A percentile compares a stretch with the other conserved stretches of the same genome.
Conservation (phyloP, 2,797 vertebrate genomes). For the Glyptemys insculpta region DNA sequence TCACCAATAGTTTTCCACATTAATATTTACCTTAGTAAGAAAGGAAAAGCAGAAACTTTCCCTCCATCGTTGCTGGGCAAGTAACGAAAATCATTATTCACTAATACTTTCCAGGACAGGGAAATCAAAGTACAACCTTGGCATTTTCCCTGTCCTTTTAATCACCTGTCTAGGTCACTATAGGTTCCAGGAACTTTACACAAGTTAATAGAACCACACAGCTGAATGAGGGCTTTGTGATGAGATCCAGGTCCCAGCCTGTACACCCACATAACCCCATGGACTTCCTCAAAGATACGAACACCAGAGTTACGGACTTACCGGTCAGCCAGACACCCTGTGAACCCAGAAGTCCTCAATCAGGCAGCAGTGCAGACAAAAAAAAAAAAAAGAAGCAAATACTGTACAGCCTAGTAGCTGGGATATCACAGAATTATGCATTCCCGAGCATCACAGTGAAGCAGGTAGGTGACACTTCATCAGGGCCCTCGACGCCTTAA, state of each 20-base stretch:
- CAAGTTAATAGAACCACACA: not conserved
- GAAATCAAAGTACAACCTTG: constrained; percentile 3
- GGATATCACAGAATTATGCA: not conserved
- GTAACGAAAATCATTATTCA: not conserved
- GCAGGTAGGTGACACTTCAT: not conserved
- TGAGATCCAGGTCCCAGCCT: fast-evolving
- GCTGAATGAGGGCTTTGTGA: not conserved
- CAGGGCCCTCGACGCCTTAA: not conserved
- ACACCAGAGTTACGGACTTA: no score
- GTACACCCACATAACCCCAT: fast-evolving
- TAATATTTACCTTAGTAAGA: not conserved
- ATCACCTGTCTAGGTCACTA: fast-evolving
- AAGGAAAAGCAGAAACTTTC: constrained; percentile 3
- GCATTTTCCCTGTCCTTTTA: not conserved
- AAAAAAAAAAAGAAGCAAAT: no score
- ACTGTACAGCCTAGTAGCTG: no score
- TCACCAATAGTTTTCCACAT: not conserved
- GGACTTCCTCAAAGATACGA: not conserved
- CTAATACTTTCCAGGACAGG: not conserved
- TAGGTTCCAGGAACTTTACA: not conserved
- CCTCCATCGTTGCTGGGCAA: not conserved
- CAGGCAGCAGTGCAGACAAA: no score
- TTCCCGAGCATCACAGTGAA: not conserved
- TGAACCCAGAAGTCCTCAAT: no score
- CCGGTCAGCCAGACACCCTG: no score